Percentiles rank a stretch among this genome's conserved stretches.
Evolutionary conservation across 2,113 vertebrate genomes (phyloP).

Genomic region (Turdus rufiventris): DNA sequence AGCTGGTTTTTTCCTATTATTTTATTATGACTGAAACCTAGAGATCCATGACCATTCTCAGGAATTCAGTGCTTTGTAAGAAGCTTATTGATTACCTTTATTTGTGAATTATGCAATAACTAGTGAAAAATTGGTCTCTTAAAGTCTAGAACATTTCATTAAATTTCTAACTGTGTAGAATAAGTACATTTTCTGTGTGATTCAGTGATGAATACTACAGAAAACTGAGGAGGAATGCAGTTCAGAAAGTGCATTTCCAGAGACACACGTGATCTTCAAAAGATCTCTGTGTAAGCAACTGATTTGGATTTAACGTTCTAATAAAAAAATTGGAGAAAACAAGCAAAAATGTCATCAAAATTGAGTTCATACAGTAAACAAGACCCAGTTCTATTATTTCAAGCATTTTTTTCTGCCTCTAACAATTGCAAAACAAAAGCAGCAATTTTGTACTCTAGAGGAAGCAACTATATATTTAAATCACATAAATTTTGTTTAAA

Average conservation of each 20-base stretch:
- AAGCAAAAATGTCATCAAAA: background rate
- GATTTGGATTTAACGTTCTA: background rate
- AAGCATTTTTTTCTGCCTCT: background rate
- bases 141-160: background rate
- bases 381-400: background rate
- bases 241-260: background rate
- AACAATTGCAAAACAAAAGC: background rate
- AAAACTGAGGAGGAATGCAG: background rate
- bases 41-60: background rate
- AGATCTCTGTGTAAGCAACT: background rate
- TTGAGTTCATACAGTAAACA: background rate
- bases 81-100: background rate
- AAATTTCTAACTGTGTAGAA: background rate
- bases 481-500: background rate
- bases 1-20: background rate
- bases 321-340: background rate
- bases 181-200: background rate
- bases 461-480: background rate
- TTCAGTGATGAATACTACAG: background rate
- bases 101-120: background rate
- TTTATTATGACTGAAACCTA: background rate
- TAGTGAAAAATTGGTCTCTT: background rate
- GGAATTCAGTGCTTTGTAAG: background rate
- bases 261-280: accelerated
- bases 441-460: background rate